Evolutionary conservation across 2,888 invertebrate genomes (phyloP), one percentile per base, ranked within the genome.

Genomic region (Acrobasis suavella): DNA sequence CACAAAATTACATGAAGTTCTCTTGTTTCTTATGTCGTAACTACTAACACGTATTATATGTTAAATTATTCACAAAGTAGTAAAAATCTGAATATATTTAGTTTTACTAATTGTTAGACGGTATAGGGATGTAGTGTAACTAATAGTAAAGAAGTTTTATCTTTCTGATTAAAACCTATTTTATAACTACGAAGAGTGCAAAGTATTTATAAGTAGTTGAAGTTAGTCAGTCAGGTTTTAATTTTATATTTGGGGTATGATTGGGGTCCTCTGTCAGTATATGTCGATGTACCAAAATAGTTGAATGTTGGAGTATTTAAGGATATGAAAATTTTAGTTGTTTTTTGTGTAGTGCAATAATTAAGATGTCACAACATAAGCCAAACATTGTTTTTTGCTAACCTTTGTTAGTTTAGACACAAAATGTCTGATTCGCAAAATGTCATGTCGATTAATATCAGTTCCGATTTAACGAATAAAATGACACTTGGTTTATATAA

Each of bases 141-240:
- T 56, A 52, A 60, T 61, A 58, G 58, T 60, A 56, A 64, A 51
- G 46, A 55, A 63, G 62, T 50, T 63, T 64, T 67, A 64, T 64
- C 65, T 64, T 64, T 62, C 60, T 60, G 62, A 63, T 59, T 64
- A 50, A 59, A 59, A 63, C 55, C 52, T 64, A 55, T 62, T 39
- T 60, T 50, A 17, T 60, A 32, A 58, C 49, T 54, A 65, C 70
- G 63, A 73, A 70, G 72, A 78, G 77, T 80, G 75, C 75, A 80
- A 78, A 77, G 62, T 78, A 78, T 72, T 73, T 65, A 66, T 76
- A 73, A 74, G 72, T 62, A 68, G 67, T 63, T 70, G 73, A 73
- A 73, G 67, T 63, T 54, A 69, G 65, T 64, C 64, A 55, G 66
- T 64, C 59, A 61, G 67, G 69, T 69, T 70, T 69, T 69, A 66